Conservation (phyloP, 2,888 invertebrate species). For the Alentia gelatinosa region DNA sequence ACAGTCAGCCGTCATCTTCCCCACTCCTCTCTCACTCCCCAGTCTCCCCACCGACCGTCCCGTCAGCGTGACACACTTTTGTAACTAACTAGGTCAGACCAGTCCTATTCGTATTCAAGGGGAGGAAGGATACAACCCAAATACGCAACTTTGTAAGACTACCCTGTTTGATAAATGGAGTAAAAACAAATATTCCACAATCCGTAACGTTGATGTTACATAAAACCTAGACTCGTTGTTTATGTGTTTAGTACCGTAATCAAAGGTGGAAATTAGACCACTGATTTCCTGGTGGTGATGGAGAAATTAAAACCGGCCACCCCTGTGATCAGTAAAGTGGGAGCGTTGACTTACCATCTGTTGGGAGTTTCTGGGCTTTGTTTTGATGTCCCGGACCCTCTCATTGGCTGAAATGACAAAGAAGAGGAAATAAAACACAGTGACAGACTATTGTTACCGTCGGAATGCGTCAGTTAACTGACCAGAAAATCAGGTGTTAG, state of each 20-base stretch:
- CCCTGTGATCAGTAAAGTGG: not conserved
- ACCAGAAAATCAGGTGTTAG: too few relatives aligned
- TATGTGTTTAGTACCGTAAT: too few relatives aligned
- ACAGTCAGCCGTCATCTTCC: not conserved
- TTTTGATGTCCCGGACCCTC: conserved; percentile 89
- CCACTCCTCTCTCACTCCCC: not conserved
- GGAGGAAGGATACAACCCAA: not conserved
- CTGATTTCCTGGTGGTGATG: too few relatives aligned
- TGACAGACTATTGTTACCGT: not conserved
- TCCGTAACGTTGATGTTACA: too few relatives aligned
- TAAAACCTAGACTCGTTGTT: too few relatives aligned
- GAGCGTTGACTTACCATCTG: conserved; percentile 88
- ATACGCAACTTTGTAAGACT: too few relatives aligned
- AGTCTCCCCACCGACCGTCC: not conserved
- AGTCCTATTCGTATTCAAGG: not conserved
- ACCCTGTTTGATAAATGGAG: too few relatives aligned
- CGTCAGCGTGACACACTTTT: not conserved
- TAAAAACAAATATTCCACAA: too few relatives aligned
- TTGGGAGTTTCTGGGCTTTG: conserved; percentile 92
- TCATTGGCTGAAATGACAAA: conserved; percentile 84
- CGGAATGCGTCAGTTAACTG: not conserved
- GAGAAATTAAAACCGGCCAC: too few relatives aligned
- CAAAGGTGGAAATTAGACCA: too few relatives aligned
- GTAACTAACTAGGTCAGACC: not conserved
- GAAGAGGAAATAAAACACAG: not conserved